phyloP scores from a whole-genome alignment of 2,113 vertebrate genomes.

The Cinclus mexicanus region DNA sequence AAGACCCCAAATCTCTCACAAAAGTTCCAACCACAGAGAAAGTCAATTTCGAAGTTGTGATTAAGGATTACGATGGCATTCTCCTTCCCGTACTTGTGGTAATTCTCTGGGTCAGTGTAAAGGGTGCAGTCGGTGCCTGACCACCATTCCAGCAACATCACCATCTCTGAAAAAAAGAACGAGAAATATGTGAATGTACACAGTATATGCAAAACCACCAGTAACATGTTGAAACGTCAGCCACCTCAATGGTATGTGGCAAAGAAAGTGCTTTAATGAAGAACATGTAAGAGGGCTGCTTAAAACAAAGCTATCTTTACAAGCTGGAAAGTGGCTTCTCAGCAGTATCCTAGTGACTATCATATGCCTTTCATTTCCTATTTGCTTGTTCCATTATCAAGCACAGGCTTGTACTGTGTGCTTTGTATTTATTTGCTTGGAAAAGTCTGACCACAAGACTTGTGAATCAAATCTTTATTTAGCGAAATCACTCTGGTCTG shows the following conservation, averaged over 20 bases:
- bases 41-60: conserved; percentile 96
- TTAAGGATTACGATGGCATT: conserved; percentile 94
- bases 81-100: conserved; percentile 85
- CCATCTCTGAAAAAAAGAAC: conserved; percentile 85
- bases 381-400: not conserved
- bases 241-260: not conserved
- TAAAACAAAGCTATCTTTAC: not conserved
- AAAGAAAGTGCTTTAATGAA: not conserved
- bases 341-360: not conserved
- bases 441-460: not conserved
- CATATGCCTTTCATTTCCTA: not conserved
- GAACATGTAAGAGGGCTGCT: not conserved
- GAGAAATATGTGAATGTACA: conserved; percentile 16
- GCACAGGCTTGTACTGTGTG: not conserved
- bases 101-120: conserved; percentile 85
- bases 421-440: not conserved
- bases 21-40: conserved; percentile 94
- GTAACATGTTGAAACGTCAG: not conserved
- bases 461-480: not conserved
- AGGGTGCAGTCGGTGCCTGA: conserved; percentile 90
- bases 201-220: not conserved
- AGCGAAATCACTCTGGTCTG: not conserved
- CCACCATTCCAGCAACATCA: conserved; percentile 96
- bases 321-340: not conserved
- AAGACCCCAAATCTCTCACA: conserved; percentile 93